A percentile compares a stretch with the other conserved stretches of the same genome.
Evolutionary conservation across 2,113 vertebrate species (phyloP).

Genomic region (Platycercus adscitus): DNA sequence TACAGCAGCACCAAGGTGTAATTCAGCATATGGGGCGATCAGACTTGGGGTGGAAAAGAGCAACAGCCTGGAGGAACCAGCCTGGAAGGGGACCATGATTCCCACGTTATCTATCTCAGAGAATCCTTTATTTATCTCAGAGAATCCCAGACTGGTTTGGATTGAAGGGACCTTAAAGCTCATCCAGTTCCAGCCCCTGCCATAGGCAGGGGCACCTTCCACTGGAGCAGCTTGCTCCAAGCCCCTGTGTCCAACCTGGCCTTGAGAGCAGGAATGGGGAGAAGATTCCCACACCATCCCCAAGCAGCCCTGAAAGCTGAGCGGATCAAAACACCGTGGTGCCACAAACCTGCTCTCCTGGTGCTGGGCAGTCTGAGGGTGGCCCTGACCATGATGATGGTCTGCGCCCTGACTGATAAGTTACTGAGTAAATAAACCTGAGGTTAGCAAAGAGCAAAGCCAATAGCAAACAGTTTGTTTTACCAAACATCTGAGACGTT

Average conservation of each 20-base stretch:
- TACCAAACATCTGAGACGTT: neutral
- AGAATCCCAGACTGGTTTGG: neutral
- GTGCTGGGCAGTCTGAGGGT: neutral
- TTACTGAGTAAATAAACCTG: neutral
- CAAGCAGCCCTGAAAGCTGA: neutral
- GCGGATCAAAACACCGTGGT: neutral
- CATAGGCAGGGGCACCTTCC: neutral
- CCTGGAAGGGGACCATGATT: neutral
- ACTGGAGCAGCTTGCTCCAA: neutral
- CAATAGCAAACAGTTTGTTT: neutral
- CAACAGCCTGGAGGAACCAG: neutral
- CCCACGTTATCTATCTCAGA: neutral
- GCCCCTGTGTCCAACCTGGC: neutral
- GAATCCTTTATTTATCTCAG: neutral
- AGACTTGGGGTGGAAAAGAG: neutral
- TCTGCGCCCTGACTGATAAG: neutral
- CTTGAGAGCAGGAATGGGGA: neutral
- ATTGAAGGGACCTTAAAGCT: neutral
- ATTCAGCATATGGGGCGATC: neutral
- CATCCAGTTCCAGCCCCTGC: neutral
- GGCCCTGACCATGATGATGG: neutral
- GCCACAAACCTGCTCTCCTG: neutral
- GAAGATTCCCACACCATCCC: neutral
- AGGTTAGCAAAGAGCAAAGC: neutral
- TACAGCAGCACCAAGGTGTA: neutral